Conservation (phyloP, 1,140 invertebrate species). For the Portunus trituberculatus region DNA sequence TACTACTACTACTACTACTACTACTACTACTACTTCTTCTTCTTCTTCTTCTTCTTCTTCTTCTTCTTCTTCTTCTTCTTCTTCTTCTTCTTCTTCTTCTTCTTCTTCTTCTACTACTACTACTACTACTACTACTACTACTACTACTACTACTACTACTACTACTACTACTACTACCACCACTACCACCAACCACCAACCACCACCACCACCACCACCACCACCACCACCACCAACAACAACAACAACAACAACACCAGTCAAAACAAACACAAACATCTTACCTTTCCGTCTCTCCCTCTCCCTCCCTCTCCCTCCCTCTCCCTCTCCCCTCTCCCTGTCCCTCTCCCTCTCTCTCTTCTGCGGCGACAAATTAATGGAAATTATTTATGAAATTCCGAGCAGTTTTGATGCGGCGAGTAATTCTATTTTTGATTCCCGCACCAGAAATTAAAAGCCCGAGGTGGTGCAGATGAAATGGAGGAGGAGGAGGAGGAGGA, state of each 20-base stretch:
- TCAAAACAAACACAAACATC: too few relatives aligned
- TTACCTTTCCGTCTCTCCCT: too few relatives aligned
- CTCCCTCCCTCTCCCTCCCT: not conserved
- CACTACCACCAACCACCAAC: too few relatives aligned
- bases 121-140: not conserved
- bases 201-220: too few relatives aligned
- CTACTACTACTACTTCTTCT: not conserved
- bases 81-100: not conserved
- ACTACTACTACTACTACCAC: too few relatives aligned
- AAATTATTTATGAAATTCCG: constrained; percentile 76
- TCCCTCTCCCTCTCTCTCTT: not conserved
- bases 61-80: not conserved
- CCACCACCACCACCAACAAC: too few relatives aligned
- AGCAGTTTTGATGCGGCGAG: constrained; percentile 73
- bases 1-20: not conserved
- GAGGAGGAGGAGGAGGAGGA: constrained; percentile 22
- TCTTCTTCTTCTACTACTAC: not conserved
- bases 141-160: not conserved
- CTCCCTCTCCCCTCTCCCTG: not conserved
- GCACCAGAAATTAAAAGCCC: constrained; percentile 70
- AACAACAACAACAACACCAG: too few relatives aligned
- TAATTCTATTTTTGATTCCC: constrained; percentile 75
- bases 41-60: not conserved
- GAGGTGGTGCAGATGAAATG: constrained; percentile 68
- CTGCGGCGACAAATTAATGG: constrained; percentile 72